Percentiles rank a stretch among this genome's conserved stretches.
Conservation (phyloP, 2,113 vertebrate species). For the Cyanoramphus novaezelandiae region DNA sequence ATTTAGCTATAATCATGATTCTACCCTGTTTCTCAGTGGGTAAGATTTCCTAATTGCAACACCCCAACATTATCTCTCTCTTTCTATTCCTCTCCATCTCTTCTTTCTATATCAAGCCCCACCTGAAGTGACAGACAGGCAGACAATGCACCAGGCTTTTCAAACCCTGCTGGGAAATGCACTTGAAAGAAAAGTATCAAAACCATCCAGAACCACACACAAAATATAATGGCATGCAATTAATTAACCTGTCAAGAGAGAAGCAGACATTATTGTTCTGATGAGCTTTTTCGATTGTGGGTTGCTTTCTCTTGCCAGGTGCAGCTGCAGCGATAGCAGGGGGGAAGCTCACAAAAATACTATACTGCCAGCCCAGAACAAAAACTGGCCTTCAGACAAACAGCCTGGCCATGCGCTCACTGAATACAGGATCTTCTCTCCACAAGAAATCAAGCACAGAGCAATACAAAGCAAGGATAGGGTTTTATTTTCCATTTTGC, state of each 20-base stretch:
- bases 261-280: slow-evolving; percentile 29
- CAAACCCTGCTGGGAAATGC: neutral
- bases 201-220: slow-evolving; percentile 32
- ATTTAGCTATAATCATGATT: neutral
- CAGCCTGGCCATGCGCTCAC: neutral
- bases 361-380: neutral
- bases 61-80: neutral
- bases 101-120: neutral
- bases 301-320: slow-evolving; percentile 43
- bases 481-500: neutral
- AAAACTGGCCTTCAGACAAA: slow-evolving; percentile 29
- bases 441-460: neutral
- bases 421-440: neutral
- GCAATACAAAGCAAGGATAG: neutral
- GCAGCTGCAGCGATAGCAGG: slow-evolving; percentile 45
- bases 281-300: slow-evolving; percentile 15
- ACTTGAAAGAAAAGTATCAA: slow-evolving; percentile 10
- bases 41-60: neutral
- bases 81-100: neutral
- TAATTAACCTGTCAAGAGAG: slow-evolving; percentile 63
- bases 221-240: slow-evolving; percentile 20
- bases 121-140: slow-evolving; percentile 36
- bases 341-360: neutral
- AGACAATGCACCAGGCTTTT: slow-evolving; percentile 43
- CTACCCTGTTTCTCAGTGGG: neutral